Evolutionary conservation across 2,888 invertebrate species (phyloP), one percentile per base, ranked within the genome.

Genomic region (Papilio demoleus): DNA sequence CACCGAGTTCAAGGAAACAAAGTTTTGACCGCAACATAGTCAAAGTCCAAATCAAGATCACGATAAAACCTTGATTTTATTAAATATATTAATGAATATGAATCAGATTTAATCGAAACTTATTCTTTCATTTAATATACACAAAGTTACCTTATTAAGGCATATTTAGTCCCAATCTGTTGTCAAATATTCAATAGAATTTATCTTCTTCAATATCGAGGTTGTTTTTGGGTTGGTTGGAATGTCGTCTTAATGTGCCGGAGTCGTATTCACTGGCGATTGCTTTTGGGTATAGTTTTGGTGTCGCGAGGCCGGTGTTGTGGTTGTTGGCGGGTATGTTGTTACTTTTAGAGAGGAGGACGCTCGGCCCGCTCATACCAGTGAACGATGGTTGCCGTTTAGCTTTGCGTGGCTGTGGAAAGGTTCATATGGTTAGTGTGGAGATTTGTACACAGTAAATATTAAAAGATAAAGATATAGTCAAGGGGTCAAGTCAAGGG

Each of bases 301-400:
- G 96, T 0, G 94, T 94, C 0, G 94, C 93, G 24, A 93, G 85
- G 0, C 92, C 79, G 0, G 90, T 93, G 75, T 93, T 94, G 75
- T 95, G 94, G 80, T 94, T 94, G 77, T 94, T 94, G 76, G 94
- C 94, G 0, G 90, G 87, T 36, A 94, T 87, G 73, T 94, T 94
- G 79, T 94, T 94, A 70, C 93, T 89, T 75, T 93, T 93, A 0
- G 93, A 93, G 8, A 94, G 86, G 0, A 94, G 77, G 1, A 94
- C 94, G 70, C 94, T 93, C 1, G 91, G 83, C 19, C 86, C 83
- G 12, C 88, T 87, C 47, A 92, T 90, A 12, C 94, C 94, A 0
- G 95, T 94, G 86, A 96, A 96, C 22, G 96, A 96, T 9, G 95
- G 95, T 78, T 96, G 95, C 0, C 96, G 92, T 80, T 96, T 96